phyloP scores from a whole-genome alignment of 2,888 invertebrate species.

The Osedax fenrisi region DNA sequence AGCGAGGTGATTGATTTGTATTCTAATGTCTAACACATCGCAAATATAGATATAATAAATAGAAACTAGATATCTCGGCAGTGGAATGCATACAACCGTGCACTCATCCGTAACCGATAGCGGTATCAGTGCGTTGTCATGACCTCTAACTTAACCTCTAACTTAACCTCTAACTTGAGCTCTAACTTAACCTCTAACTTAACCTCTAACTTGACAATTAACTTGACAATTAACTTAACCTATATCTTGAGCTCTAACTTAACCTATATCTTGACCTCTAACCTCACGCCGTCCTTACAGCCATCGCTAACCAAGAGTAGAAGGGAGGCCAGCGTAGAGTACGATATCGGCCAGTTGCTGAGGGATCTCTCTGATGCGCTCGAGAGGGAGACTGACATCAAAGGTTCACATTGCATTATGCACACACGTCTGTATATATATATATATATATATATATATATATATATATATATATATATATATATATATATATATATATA shows the following conservation, averaged over 20 bases:
- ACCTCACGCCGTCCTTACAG: constrained; percentile 31
- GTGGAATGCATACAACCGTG: no score
- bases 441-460: background rate
- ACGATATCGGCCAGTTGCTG: constrained; percentile 58
- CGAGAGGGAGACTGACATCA: constrained; percentile 80
- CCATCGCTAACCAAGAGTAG: constrained; percentile 36
- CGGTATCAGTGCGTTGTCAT: no score
- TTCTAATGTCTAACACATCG: no score
- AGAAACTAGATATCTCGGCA: no score
- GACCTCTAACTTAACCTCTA: no score
- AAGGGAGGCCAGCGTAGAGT: constrained; percentile 40
- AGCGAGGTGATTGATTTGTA: no score
- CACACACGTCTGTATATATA: background rate
- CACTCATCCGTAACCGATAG: no score
- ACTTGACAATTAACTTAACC: constrained; percentile 15
- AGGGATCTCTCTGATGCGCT: constrained; percentile 78
- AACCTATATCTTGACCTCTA: background rate
- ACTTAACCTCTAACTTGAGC: no score
- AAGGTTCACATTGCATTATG: no score
- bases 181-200: no score
- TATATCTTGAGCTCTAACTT: constrained; percentile 7
- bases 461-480: background rate
- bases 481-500: background rate
- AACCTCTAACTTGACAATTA: no score
- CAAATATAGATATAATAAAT: no score